Evolutionary conservation across 2,888 invertebrate species (phyloP).

Genomic region (Drosophila cracens): DNA sequence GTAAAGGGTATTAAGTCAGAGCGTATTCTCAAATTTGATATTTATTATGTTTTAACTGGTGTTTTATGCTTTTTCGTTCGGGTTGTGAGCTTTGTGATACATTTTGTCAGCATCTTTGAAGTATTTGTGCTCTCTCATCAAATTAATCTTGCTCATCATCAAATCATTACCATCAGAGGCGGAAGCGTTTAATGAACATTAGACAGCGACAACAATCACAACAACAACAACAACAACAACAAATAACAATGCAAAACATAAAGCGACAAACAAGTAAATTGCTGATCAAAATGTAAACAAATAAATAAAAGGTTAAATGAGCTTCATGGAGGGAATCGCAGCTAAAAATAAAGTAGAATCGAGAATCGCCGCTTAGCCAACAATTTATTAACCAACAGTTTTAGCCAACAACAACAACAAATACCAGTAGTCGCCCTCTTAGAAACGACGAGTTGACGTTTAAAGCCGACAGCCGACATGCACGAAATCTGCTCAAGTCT

Average conservation of each 20-base stretch:
- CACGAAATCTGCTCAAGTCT: slow-evolving; percentile 65
- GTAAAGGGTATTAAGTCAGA: not conserved
- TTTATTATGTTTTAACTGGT: not conserved
- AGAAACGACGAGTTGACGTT: slow-evolving; percentile 56
- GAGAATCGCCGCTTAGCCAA: slow-evolving; percentile 58
- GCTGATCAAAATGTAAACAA: slow-evolving; percentile 47
- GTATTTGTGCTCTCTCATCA: slow-evolving; percentile 43
- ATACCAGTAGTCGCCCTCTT: slow-evolving; percentile 49
- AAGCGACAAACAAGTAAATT: slow-evolving; percentile 28
- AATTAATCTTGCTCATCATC: slow-evolving; percentile 40
- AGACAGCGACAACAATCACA: slow-evolving; percentile 51
- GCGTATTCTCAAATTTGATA: not conserved
- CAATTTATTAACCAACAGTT: slow-evolving; percentile 48
- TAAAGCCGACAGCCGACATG: slow-evolving; percentile 75
- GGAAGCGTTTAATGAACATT: slow-evolving; percentile 75
- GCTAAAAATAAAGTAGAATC: slow-evolving; percentile 12
- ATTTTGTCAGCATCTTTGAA: slow-evolving; percentile 43
- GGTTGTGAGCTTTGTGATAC: slow-evolving; percentile 19
- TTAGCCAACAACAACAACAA: slow-evolving; percentile 17
- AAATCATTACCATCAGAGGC: slow-evolving; percentile 50
- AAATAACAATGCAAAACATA: slow-evolving; percentile 9
- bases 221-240: slow-evolving; percentile 6
- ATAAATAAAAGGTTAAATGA: slow-evolving; percentile 39
- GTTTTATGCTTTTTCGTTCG: slow-evolving; percentile 9
- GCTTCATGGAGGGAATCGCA: slow-evolving; percentile 19